Percentiles rank a stretch among this genome's conserved stretches.
These are phyloP conservation scores for Silvanus unidentatus DNA, from an alignment of 2,888 invertebrate genomes.

Conservation along the genomic window DNA sequence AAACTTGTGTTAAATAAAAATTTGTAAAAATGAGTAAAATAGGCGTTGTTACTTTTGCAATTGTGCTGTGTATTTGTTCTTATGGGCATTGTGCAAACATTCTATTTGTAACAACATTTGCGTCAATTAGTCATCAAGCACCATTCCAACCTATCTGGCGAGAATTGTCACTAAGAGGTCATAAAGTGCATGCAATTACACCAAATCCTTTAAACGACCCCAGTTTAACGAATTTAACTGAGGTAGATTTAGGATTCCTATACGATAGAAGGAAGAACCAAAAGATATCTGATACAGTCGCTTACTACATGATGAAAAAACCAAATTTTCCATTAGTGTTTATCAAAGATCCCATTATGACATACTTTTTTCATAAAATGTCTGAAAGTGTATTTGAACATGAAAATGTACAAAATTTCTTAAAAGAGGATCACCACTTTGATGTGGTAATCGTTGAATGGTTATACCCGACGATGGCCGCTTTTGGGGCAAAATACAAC, in stretches of 20 bases:
- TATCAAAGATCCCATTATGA: constrained; percentile 18
- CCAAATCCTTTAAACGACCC: constrained; percentile 19
- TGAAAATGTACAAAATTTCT: constrained; percentile 14
- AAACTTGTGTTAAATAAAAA: too few species aligned
- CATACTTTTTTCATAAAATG: constrained; percentile 13
- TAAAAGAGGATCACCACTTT: constrained; percentile 27
- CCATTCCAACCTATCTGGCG: constrained; percentile 23
- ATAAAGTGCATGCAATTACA: constrained; percentile 22
- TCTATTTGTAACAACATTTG: constrained; percentile 16
- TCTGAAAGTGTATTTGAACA: constrained; percentile 15
- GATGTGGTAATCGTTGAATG: constrained; percentile 34
- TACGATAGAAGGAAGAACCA: constrained; percentile 9
- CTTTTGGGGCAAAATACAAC: constrained; percentile 30
- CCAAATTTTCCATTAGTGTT: constrained; percentile 19
- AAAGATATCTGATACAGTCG: too few species aligned
- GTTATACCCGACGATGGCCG: constrained; percentile 27
- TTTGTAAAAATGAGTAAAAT: too few species aligned
- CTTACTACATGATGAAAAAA: constrained; percentile 12
- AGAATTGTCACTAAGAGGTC: constrained; percentile 20
- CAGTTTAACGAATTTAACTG: constrained; percentile 17
- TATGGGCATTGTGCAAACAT: constrained; percentile 15
- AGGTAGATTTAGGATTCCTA: constrained; percentile 18
- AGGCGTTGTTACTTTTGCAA: too few species aligned
- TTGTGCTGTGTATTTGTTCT: too few species aligned
- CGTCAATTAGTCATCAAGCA: constrained; percentile 23